Percentiles rank a stretch among this genome's conserved stretches.
Evolutionary conservation across 1,140 invertebrate genomes (phyloP).

Genomic region (Nephila pilipes): DNA sequence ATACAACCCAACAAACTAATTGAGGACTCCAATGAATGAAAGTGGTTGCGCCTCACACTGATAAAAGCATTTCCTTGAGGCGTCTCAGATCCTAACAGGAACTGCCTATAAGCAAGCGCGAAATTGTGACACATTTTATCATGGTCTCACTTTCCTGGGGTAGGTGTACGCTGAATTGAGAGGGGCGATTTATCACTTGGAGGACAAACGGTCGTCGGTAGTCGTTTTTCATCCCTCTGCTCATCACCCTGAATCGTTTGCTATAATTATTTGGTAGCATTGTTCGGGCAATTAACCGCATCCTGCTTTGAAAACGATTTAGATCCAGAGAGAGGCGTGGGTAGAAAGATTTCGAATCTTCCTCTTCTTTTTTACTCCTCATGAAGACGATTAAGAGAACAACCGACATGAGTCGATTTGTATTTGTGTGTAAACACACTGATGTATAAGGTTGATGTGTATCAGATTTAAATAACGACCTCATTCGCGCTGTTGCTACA

Average conservation of each 20-base stretch:
- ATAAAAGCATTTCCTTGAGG: not conserved
- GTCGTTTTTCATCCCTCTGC: slow-evolving; percentile 13
- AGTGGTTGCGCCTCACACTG: not conserved
- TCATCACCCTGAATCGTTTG: not conserved
- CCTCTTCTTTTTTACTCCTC: not conserved
- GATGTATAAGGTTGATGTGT: too few relatives aligned
- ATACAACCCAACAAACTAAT: too few relatives aligned
- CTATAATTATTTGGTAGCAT: slow-evolving; percentile 31
- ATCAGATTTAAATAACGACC: too few relatives aligned
- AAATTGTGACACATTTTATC: not conserved
- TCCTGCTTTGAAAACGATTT: slow-evolving; percentile 20
- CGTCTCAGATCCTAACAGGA: not conserved
- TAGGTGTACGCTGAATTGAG: not conserved
- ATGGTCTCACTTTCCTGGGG: not conserved
- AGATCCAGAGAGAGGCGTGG: not conserved
- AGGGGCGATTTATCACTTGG: not conserved
- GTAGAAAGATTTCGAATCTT: not conserved
- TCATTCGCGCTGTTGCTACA: too few relatives aligned
- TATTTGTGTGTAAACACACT: too few relatives aligned
- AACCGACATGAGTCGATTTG: too few relatives aligned
- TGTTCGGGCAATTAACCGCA: slow-evolving; percentile 24
- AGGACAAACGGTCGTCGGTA: not conserved
- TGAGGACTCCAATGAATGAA: too few relatives aligned
- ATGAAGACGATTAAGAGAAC: too few relatives aligned
- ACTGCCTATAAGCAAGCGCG: not conserved